Base-by-base conservation (phyloP, 92 coral and sea anemone genomes). In the Hydrozoanthus gracilis region DNA sequence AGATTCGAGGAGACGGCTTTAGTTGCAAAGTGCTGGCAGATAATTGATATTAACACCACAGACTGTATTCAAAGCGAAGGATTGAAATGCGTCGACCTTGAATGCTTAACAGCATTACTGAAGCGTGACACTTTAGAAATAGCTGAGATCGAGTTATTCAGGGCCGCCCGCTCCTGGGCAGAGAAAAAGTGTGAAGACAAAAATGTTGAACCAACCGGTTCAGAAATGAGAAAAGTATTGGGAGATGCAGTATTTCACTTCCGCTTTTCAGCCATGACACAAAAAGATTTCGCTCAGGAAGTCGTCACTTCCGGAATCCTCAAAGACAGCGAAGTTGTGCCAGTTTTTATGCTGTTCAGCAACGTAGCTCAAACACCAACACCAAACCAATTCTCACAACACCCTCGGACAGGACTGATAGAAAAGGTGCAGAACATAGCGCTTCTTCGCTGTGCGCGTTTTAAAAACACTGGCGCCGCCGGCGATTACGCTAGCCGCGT, bases 51-150 rank as follows among this genome's bases (percentile, higher is more conserved):
- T 2, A 86, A 88, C 62, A 82, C 82, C 27, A 51, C 91, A 73
- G 91, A 88, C 11, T 86, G 87, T 39, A 58, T 88, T 49, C 69
- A 64, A 17, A 71, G 75, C 39, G 88, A 88, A 4, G 87, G 88
- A 1, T 64, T 88, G 5, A 14, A 73, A 7, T 67, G 51, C n/a
- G 82, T 88, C 16, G 77, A 86, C 14, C 91, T 78, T 67, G 79
- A 79, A 11, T 82, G 71, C 74, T 54, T 88, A 20, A 83, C 74
- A 66, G 80, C 85, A n/a, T 56, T 88, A 15, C 88, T 88, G 17
- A 88, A 84, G 61, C 88, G 91, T 39, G 91, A 88, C 70, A 88
- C 91, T 8, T 54, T 88, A 9, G 91, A 88, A 18, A 82, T 88
- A 44, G 88, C 50, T 17, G 91, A 88, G 48, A 62, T 88, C 45